Percentiles rank a stretch among this genome's conserved stretches.
Conservation (phyloP, 2,113 vertebrate genomes). For the Bos javanicus region DNA sequence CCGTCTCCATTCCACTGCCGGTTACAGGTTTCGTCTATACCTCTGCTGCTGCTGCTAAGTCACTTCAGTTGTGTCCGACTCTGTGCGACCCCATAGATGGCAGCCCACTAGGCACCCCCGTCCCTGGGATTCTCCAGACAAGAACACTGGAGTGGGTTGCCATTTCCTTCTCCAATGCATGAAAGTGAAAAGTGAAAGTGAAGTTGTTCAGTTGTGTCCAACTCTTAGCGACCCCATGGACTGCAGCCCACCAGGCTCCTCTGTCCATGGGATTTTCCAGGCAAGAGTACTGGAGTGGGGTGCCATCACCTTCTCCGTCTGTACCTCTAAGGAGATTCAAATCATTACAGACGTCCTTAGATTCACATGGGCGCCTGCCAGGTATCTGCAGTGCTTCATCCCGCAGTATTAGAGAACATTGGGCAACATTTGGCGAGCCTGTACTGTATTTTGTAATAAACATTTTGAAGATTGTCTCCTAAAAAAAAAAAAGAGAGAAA, state of each 20-base stretch:
- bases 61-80: no score
- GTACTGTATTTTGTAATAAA: conserved; percentile 77
- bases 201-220: no score
- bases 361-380: conserved; percentile 39
- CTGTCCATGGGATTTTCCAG: no score
- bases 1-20: conserved; percentile 43
- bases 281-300: no score
- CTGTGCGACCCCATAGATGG: no score
- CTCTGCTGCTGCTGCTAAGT: not conserved
- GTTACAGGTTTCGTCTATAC: not conserved
- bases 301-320: not conserved
- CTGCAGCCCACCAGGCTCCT: no score
- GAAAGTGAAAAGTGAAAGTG: no score
- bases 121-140: no score
- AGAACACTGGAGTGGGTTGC: no score
- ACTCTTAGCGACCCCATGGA: no score
- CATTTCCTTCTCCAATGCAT: no score
- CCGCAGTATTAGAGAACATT: not conserved
- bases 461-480: conserved; percentile 25
- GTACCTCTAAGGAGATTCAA: not conserved
- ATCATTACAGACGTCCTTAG: not conserved
- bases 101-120: no score
- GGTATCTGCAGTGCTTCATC: conserved; percentile 18
- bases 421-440: conserved; percentile 30
- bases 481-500: not conserved